phyloP scores from a whole-genome alignment of 2,888 invertebrate genomes.

The Cephus nigrinus region DNA sequence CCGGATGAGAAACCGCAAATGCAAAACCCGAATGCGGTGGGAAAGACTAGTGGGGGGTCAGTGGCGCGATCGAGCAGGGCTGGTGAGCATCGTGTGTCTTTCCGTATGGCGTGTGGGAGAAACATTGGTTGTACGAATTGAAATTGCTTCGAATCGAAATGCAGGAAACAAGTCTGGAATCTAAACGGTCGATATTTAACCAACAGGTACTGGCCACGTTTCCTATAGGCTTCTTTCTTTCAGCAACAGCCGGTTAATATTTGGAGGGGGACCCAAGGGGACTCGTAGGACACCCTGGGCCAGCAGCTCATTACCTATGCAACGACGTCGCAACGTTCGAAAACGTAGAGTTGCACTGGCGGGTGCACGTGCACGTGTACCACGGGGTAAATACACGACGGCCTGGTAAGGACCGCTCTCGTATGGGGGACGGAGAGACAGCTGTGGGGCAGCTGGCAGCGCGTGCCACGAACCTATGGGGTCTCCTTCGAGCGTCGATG shows the following conservation, averaged over 20 bases:
- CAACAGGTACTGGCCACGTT: no score
- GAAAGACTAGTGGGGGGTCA: no score
- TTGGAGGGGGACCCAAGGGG: neutral
- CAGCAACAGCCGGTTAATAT: no score
- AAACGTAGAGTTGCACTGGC: constrained; percentile 10
- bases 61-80: no score
- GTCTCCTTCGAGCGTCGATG: constrained; percentile 56
- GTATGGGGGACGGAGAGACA: constrained; percentile 53
- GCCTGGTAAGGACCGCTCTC: constrained; percentile 26
- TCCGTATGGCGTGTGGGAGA: no score
- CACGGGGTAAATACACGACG: constrained; percentile 9
- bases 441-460: constrained; percentile 67
- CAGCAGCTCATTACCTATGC: constrained; percentile 23
- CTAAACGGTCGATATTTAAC: no score
- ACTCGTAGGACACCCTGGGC: neutral
- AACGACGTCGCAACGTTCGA: constrained; percentile 31
- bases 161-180: no score
- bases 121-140: no score
- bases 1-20: constrained; percentile 64
- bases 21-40: constrained; percentile 33
- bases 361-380: constrained; percentile 16
- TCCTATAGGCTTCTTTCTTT: no score
- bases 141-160: no score
- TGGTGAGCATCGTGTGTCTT: no score
- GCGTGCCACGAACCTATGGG: constrained; percentile 66